Percentiles rank a stretch among this genome's conserved stretches.
phyloP scores from a whole-genome alignment of 2,113 vertebrate genomes.

The Chlorodrepanis virens region DNA sequence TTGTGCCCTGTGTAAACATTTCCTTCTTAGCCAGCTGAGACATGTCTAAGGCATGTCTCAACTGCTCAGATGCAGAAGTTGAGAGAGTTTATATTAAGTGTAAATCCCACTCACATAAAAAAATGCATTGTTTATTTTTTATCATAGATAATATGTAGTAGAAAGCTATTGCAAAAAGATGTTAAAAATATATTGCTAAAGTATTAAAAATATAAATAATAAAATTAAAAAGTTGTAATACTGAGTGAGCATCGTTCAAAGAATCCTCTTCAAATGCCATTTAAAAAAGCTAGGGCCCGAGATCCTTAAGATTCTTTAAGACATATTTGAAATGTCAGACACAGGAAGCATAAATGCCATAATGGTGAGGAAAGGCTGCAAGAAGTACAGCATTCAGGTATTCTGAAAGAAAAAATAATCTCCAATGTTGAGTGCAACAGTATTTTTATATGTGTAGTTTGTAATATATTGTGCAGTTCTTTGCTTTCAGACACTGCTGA shows the following conservation, averaged over 20 bases:
- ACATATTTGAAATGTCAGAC: neutral
- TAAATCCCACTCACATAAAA: neutral
- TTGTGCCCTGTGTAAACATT: neutral
- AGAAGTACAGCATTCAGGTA: neutral
- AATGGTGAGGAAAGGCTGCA: neutral
- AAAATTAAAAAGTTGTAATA: neutral
- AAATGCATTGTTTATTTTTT: neutral
- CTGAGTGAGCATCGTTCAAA: neutral
- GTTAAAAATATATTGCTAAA: neutral
- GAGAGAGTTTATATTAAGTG: neutral
- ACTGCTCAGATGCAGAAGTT: neutral
- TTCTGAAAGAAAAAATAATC: neutral
- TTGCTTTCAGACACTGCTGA: neutral
- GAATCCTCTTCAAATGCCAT: neutral
- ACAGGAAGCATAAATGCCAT: neutral
- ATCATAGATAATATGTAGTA: neutral
- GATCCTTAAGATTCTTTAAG: neutral
- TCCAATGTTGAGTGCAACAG: neutral
- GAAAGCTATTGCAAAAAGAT: neutral
- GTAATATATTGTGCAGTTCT: neutral
- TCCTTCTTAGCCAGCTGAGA: neutral
- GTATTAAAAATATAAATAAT: neutral
- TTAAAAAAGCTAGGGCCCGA: neutral
- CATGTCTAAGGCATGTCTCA: neutral
- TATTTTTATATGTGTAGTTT: neutral